Evolutionary conservation across 2,113 vertebrate species (phyloP).

Genomic region (Gorsachius goisagi): DNA sequence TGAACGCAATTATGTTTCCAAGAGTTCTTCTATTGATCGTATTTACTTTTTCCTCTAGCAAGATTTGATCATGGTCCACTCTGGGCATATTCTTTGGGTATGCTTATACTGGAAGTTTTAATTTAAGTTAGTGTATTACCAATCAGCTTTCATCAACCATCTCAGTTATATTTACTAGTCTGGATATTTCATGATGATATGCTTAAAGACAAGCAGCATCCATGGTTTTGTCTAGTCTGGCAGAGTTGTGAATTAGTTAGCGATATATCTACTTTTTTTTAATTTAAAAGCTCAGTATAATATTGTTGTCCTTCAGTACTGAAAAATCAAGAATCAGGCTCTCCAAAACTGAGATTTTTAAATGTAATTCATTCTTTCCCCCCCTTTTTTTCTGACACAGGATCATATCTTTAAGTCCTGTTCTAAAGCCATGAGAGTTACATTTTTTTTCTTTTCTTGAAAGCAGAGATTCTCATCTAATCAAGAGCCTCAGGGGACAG

Average conservation of each 20-base stretch:
- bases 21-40: neutral
- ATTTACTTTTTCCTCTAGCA: neutral
- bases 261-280: neutral
- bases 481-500: neutral
- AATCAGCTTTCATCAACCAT: neutral
- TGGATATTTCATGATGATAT: neutral
- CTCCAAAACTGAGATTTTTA: neutral
- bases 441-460: neutral
- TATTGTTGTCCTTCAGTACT: neutral
- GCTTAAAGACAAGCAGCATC: neutral
- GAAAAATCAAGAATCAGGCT: neutral
- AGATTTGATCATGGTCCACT: neutral
- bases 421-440: neutral
- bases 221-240: neutral
- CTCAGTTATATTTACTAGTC: neutral
- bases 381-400: neutral
- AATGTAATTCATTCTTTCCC: neutral
- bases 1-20: neutral
- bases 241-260: neutral
- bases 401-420: neutral
- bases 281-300: neutral
- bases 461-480: slow-evolving; percentile 11
- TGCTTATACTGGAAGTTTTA: neutral
- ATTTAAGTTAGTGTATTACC: neutral
- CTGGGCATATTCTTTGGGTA: neutral